phyloP scores from a whole-genome alignment of 2,888 invertebrate genomes.

The Deilephila porcellus region DNA sequence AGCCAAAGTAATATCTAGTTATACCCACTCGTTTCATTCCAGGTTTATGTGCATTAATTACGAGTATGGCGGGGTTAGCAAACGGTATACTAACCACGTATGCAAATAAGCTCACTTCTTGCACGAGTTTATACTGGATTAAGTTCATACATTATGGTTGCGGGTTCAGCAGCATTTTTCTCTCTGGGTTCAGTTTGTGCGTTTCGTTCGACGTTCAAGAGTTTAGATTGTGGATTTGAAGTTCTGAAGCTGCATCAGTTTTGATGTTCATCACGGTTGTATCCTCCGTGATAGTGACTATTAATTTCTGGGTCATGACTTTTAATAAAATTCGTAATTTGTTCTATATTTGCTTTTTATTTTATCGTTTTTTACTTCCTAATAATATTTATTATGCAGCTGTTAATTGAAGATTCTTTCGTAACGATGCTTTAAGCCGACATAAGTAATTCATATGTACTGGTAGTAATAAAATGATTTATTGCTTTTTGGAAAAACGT shows the following conservation, averaged over 20 bases:
- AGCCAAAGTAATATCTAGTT: slow-evolving; percentile 14
- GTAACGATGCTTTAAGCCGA: no score
- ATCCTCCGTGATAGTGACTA: slow-evolving; percentile 49
- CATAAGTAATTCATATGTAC: no score
- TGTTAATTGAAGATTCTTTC: no score
- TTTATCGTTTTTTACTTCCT: background rate
- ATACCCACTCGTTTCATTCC: slow-evolving; percentile 40
- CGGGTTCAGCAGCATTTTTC: slow-evolving; percentile 50
- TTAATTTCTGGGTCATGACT: slow-evolving; percentile 51
- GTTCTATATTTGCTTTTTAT: slow-evolving; percentile 26
- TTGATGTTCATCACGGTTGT: slow-evolving; percentile 43
- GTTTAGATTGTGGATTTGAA: slow-evolving; percentile 50
- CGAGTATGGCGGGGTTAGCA: slow-evolving; percentile 45
- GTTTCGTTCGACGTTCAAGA: slow-evolving; percentile 48
- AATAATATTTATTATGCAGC: no score
- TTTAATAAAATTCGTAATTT: slow-evolving; percentile 40
- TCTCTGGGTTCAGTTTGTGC: slow-evolving; percentile 52
- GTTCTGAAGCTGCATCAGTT: slow-evolving; percentile 39
- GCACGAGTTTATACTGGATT: slow-evolving; percentile 38
- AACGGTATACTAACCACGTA: slow-evolving; percentile 50
- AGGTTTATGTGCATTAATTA: slow-evolving; percentile 54
- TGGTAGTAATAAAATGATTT: no score
- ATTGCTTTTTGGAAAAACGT: no score
- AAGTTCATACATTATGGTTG: slow-evolving; percentile 51
- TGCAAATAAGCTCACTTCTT: slow-evolving; percentile 41